Evolutionary conservation across 2,113 vertebrate species (phyloP).

Genomic region (Cichladusa arquata): DNA sequence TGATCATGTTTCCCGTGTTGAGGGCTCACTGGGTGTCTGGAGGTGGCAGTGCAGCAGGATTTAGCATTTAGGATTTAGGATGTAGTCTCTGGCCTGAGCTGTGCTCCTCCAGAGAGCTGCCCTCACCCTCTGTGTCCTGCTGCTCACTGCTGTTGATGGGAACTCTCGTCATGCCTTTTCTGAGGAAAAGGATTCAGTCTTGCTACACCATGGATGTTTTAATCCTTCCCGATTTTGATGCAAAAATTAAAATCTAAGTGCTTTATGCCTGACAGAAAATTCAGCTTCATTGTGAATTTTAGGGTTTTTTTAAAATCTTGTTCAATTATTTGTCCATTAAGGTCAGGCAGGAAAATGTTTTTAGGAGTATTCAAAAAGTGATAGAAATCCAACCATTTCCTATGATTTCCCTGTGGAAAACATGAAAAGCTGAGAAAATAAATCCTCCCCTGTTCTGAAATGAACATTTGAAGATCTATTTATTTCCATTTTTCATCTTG

Average conservation of each 20-base stretch:
- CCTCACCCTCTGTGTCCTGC: rapidly evolving
- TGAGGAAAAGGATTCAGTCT: background rate
- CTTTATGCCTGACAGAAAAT: background rate
- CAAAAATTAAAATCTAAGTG: background rate
- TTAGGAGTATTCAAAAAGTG: background rate
- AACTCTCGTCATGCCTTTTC: background rate
- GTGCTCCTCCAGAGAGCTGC: background rate
- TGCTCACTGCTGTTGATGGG: background rate
- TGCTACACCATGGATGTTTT: background rate
- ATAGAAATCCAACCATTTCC: background rate
- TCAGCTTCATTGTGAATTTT: background rate
- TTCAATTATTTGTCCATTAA: background rate
- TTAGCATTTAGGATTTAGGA: background rate
- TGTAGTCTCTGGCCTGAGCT: rapidly evolving
- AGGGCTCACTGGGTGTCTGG: background rate
- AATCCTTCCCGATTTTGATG: background rate
- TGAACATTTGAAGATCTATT: background rate
- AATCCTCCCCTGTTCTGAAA: background rate
- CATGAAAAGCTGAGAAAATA: background rate
- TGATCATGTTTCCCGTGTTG: rapidly evolving
- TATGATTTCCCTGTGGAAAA: background rate
- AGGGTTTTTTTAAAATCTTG: background rate
- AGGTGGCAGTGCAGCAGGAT: background rate
- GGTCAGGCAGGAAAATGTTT: background rate
- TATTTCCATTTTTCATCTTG: background rate